Evolutionary conservation across 2,113 vertebrate genomes (phyloP).

Genomic region (Bungarus multicinctus): DNA sequence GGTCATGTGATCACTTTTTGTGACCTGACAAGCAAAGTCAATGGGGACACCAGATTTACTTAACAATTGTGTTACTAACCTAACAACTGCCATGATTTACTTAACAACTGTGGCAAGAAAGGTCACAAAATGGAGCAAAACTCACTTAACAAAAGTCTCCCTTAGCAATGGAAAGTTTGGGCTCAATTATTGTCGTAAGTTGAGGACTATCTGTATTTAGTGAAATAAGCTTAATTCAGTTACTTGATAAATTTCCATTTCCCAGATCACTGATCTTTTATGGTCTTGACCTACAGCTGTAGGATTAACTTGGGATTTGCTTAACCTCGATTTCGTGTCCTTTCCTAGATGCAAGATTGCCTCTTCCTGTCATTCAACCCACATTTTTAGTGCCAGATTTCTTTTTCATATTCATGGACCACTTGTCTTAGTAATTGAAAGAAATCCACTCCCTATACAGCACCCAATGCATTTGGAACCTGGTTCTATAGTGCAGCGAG

Average conservation of each 20-base stretch:
- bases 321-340: background rate
- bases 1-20: too few species aligned
- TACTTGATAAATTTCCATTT: background rate
- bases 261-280: background rate
- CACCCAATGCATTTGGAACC: background rate
- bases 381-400: background rate
- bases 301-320: background rate
- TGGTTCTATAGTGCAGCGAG: background rate
- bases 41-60: too few species aligned
- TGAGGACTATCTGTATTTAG: background rate
- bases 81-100: too few species aligned
- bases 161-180: too few species aligned
- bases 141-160: too few species aligned
- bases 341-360: background rate
- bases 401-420: background rate
- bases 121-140: too few species aligned
- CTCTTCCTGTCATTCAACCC: background rate
- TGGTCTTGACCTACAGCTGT: background rate
- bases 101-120: too few species aligned
- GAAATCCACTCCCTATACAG: background rate
- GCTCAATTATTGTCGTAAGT: too few species aligned
- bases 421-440: background rate
- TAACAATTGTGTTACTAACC: too few species aligned
- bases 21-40: too few species aligned
- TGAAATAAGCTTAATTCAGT: background rate